A percentile compares a stretch with the other conserved stretches of the same genome.
These are phyloP conservation scores for roundworm (Caenorhabditis elegans) DNA, from an alignment of 1,140 invertebrate species.

Conservation along the genomic window DNA sequence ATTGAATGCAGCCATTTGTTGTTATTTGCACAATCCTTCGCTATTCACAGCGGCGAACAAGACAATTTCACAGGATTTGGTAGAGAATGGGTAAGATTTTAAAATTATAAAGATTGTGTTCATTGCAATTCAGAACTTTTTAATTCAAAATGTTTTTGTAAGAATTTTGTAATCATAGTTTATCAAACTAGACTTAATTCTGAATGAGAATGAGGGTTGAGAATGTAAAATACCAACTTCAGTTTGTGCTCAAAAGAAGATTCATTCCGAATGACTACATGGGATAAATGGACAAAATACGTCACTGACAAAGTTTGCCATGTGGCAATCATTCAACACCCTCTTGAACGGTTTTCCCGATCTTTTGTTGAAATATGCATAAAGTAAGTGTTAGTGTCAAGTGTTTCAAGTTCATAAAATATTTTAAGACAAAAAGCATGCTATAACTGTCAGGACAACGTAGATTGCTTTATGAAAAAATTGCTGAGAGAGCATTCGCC, in stretches of 20 bases:
- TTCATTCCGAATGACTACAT: background rate
- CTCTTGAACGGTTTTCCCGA: background rate
- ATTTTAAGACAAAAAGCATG: background rate
- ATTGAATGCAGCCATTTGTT: background rate
- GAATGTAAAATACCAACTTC: background rate
- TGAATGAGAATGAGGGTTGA: too few relatives aligned
- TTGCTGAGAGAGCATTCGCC: background rate
- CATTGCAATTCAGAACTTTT: too few relatives aligned
- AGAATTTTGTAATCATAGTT: too few relatives aligned
- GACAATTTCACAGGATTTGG: background rate
- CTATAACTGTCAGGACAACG: background rate
- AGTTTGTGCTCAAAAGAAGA: background rate
- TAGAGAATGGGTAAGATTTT: background rate
- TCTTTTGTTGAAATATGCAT: background rate
- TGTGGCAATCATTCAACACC: background rate
- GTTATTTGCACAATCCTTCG: background rate
- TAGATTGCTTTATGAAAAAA: background rate
- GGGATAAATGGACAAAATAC: background rate
- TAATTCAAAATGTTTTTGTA: too few relatives aligned
- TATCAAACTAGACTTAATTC: too few relatives aligned
- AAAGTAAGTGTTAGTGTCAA: background rate
- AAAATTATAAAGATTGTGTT: too few relatives aligned
- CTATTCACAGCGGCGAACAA: background rate
- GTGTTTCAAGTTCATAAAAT: too few relatives aligned
- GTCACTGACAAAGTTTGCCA: background rate